Conservation (phyloP, 2,113 vertebrate species). For the Hypomesus transpacificus region DNA sequence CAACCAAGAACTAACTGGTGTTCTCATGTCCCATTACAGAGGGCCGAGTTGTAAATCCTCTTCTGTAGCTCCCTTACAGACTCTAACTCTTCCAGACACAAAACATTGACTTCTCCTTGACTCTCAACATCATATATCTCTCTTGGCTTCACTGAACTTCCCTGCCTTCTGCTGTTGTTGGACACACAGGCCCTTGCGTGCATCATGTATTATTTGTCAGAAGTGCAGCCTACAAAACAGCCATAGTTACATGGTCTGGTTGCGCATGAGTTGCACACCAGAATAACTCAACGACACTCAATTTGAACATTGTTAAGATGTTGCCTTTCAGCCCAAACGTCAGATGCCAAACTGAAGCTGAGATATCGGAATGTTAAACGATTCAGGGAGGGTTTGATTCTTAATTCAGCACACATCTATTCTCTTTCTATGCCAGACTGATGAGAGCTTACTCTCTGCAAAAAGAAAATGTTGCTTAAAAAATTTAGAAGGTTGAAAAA, state of each 20-base stretch:
- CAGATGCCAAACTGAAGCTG: conserved; percentile 58
- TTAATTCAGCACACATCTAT: conserved; percentile 63
- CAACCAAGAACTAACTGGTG: no score
- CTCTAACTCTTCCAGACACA: neutral
- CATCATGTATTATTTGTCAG: no score
- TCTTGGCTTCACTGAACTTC: neutral
- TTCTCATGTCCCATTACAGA: no score
- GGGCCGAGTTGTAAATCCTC: neutral
- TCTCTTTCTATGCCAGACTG: conserved; percentile 51
- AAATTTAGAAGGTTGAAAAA: conserved; percentile 57
- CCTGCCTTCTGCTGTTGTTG: neutral
- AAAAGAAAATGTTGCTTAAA: no score
- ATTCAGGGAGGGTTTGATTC: conserved; percentile 59
- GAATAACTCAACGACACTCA: no score
- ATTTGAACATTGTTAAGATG: conserved; percentile 7
- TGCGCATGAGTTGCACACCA: no score
- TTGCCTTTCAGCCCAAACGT: conserved; percentile 25
- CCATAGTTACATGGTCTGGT: no score
- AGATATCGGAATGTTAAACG: conserved; percentile 52
- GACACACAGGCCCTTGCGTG: no score
- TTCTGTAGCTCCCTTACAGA: neutral
- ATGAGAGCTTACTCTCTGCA: conserved; percentile 58
- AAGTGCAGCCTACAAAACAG: no score
- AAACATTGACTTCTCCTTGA: neutral
- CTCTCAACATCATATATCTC: neutral